Conservation (phyloP, 2,113 vertebrate genomes). For the Antechinus stuartii region DNA sequence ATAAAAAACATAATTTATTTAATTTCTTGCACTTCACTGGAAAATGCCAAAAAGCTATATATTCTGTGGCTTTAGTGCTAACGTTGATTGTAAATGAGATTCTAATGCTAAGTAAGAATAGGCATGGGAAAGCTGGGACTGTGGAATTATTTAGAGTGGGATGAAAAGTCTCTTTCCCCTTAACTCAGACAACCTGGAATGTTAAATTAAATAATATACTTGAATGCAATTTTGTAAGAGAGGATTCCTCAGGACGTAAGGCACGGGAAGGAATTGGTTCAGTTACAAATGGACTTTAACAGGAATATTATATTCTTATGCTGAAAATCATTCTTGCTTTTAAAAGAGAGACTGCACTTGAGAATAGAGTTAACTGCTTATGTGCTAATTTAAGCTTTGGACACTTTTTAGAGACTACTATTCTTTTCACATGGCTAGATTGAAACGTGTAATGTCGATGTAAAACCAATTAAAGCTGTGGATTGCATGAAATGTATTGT, state of each 20-base stretch:
- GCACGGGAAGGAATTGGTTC: constrained; percentile 72
- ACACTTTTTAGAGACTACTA: constrained; percentile 82
- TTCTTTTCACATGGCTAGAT: constrained; percentile 84
- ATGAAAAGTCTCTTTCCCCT: constrained; percentile 74
- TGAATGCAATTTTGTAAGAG: constrained; percentile 85
- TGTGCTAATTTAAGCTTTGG: constrained; percentile 76
- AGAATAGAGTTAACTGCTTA: constrained; percentile 74
- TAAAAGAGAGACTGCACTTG: constrained; percentile 75
- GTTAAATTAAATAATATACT: constrained; percentile 81
- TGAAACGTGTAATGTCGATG: constrained; percentile 82
- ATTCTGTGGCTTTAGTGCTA: constrained; percentile 84
- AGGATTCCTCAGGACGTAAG: constrained; percentile 83
- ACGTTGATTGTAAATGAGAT: constrained; percentile 80
- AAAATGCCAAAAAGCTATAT: constrained; percentile 87
- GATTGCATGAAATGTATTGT: constrained; percentile 90
- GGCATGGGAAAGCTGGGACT: constrained; percentile 68
- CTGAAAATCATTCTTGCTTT: constrained; percentile 66
- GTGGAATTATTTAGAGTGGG: constrained; percentile 69
- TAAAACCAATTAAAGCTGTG: constrained; percentile 87
- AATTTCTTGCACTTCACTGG: constrained; percentile 88
- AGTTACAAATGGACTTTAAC: constrained; percentile 75
- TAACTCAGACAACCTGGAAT: constrained; percentile 81
- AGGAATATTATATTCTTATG: constrained; percentile 69
- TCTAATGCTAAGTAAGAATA: constrained; percentile 65
- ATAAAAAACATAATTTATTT: constrained; percentile 86